Percentiles rank a stretch among this genome's conserved stretches.
These are phyloP conservation scores for Perodicticus potto DNA, from an alignment of 2,797 vertebrate species.

Conservation along the genomic window DNA sequence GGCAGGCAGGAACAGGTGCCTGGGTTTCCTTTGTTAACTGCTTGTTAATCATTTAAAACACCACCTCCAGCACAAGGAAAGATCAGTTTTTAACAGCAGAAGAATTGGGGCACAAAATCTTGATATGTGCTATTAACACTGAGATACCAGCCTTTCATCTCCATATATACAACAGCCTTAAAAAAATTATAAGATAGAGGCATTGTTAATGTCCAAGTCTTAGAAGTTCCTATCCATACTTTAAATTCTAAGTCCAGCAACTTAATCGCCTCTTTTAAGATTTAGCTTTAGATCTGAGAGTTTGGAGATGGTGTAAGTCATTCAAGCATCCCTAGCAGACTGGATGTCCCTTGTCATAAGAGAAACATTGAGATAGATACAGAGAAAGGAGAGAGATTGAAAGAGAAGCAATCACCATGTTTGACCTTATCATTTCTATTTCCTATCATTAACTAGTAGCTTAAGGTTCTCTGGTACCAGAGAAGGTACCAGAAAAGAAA, in stretches of 20 bases:
- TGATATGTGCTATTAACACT: background rate
- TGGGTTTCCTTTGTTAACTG: background rate
- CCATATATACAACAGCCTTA: background rate
- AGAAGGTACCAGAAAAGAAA: background rate
- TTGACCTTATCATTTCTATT: conserved; percentile 12
- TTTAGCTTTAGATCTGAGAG: background rate
- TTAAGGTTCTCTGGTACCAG: background rate
- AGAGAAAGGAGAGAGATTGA: background rate
- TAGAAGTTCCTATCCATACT: background rate
- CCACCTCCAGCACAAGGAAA: background rate
- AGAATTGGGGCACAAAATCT: background rate
- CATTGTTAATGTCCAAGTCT: background rate
- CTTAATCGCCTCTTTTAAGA: background rate
- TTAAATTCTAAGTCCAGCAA: background rate
- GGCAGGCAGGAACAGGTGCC: background rate
- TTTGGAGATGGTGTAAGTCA: background rate
- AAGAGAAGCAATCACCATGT: background rate
- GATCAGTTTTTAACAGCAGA: background rate
- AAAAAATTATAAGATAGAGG: background rate
- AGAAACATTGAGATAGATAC: background rate
- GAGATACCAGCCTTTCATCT: background rate
- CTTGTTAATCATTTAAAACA: conserved; percentile 14
- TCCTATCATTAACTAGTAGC: background rate
- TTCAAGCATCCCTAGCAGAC: background rate
- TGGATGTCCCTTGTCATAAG: background rate